Evolutionary conservation across 1,140 invertebrate species (phyloP).

Genomic region (Venturia canescens): DNA sequence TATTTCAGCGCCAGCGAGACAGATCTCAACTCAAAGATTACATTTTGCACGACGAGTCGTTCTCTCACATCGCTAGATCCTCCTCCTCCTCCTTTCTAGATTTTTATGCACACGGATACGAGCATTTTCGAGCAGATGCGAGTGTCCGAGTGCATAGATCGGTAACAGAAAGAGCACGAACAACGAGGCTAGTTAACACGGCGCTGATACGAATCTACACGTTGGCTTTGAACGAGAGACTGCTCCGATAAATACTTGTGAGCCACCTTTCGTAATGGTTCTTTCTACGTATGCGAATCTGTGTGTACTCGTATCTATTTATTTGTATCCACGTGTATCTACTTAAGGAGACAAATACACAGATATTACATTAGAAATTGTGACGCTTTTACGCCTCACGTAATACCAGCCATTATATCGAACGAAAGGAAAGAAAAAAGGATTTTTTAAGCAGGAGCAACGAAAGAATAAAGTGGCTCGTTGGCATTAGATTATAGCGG

Average conservation of each 20-base stretch:
- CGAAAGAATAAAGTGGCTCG: too few species aligned
- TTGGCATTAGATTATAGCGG: neutral
- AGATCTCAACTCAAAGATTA: constrained; percentile 17
- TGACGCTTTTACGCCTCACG: constrained; percentile 11
- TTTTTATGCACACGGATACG: neutral
- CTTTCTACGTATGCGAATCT: constrained; percentile 8
- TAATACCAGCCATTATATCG: neutral
- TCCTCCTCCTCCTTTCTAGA: constrained; percentile 13
- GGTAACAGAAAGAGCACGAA: constrained; percentile 34
- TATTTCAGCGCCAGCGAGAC: constrained; percentile 9
- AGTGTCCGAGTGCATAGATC: neutral
- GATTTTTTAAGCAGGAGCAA: too few species aligned
- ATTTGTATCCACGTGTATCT: too few species aligned
- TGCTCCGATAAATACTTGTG: constrained; percentile 62
- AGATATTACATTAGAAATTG: constrained; percentile 2
- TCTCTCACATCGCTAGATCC: constrained; percentile 25
- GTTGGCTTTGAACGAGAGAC: constrained; percentile 47
- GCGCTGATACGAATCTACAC: constrained; percentile 60
- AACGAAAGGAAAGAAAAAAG: neutral
- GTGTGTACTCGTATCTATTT: neutral
- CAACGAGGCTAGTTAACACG: constrained; percentile 62
- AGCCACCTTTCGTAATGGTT: constrained; percentile 58
- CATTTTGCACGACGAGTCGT: constrained; percentile 37
- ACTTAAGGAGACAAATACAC: neutral
- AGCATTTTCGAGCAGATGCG: neutral